Evolutionary conservation across 2,888 invertebrate species (phyloP), one percentile per base, ranked within the genome.

Genomic region (Harpalus rubripes): DNA sequence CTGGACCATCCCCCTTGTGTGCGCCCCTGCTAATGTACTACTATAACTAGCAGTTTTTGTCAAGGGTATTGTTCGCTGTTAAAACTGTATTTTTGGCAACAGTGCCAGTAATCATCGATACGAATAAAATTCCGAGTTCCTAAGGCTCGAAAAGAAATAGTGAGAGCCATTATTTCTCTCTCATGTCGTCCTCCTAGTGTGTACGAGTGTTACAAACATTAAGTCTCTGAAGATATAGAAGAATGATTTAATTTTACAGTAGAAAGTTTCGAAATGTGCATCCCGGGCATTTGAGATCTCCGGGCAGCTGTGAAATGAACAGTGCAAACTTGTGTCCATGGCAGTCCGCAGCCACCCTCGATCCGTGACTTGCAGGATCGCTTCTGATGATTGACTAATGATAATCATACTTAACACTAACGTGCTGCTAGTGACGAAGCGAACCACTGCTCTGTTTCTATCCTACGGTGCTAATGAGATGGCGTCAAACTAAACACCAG

Each of bases 371-470:
- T 87, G 87, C 88, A 87, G 87, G 88, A 86, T 85, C 87, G 87
- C 83, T 86, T 84, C 87, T 87, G 88, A 87, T 88, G 89, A 89
- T 88, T 89, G 89, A 88, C 88, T 88, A 89, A 87, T 88, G 88
- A 88, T 89, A 88, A 88, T 88, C 88, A 88, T 88, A 88, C 87
- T 87, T 87, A 84, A 84, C 76, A 84, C 63, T 89, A 88, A 88
- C 88, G 88, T 86, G 87, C 86, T 87, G 86, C 87, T 88, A 88
- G 87, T 89, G 89, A 89, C 89, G 88, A 88, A 87, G 89, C 89
- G 87, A 88, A 88, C 86, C 44, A 65, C 32, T 65, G 26, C 12
- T 39, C 68, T 52, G 10, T 52, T 74, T 72, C 18, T 32, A 32
- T 32, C 32, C 32, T 32, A 32, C 32, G n/a, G 44, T 16, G 72